Evolutionary conservation across 2,888 invertebrate species (phyloP), one percentile per base, ranked within the genome.

Genomic region (Asteroscopus sphinx): DNA sequence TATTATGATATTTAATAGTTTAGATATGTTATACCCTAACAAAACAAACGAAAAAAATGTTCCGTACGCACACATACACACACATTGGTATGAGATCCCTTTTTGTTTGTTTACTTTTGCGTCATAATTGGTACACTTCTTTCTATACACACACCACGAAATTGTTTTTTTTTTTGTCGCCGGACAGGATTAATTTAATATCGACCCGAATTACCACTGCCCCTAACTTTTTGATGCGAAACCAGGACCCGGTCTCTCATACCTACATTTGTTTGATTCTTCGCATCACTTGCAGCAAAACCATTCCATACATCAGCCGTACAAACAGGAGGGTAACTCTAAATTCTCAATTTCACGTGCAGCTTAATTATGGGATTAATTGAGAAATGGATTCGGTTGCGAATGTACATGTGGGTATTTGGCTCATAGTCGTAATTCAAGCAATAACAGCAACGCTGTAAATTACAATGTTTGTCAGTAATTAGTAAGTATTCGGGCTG

Each of bases 391-490:
- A 21, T 73, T 52, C 39, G 39, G 56, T 59, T 54, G 40, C 62
- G 51, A 65, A 73, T 59, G 54, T 42, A 46, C 59, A 48, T 55
- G 45, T 55, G 39, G 33, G 30, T 55, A 58, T 66, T 61, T 54
- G 42, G 49, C 25, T 36, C 21, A 1, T 0, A 21, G 21, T 21
- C 57, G 63, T 53, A 57, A 58, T 61, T 65, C 39, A 54, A 53
- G 51, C 39, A 16, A 53, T 52, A 54, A 70, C 30, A 16, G 56
- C 13, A 30, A n/a, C 1, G 25, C 12, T 35, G 60, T 56, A 68
- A 54, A 72, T 71, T 68, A 63, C 58, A 60, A 54, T 72, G 56
- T 72, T 71, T 71, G 68, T 53, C 68, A 53, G 60, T 52, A 68
- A 47, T n/a, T n/a, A n/a, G n/a, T n/a, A 51, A 40, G 47, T 42